Evolutionary conservation across 2,888 invertebrate genomes (phyloP).

Genomic region (Myopa testacea): DNA sequence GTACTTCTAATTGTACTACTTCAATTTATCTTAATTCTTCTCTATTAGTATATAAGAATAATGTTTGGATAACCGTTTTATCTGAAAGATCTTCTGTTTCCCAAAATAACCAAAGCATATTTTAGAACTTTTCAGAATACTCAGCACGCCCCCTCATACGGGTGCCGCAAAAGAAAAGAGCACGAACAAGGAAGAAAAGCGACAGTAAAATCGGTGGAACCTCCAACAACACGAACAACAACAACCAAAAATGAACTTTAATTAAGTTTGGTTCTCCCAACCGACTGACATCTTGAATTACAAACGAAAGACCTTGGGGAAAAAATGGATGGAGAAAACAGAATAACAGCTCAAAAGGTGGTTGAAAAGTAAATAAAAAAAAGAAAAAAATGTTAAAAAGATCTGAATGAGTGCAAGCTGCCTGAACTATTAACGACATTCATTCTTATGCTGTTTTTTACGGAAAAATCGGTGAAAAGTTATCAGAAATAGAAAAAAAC

Average conservation of each 20-base stretch:
- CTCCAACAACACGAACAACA: slow-evolving; percentile 9
- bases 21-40: too few relatives aligned
- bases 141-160: neutral
- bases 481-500: neutral
- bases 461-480: slow-evolving; percentile 23
- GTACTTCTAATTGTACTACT: too few relatives aligned
- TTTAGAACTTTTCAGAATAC: neutral
- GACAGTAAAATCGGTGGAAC: neutral
- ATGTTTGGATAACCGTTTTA: too few relatives aligned
- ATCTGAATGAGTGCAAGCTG: slow-evolving; percentile 30
- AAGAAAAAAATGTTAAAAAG: slow-evolving; percentile 18
- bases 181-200: neutral
- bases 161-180: neutral
- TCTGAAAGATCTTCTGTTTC: too few relatives aligned
- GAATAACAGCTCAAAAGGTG: neutral
- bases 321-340: slow-evolving; percentile 2
- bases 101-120: too few relatives aligned
- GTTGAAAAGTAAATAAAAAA: slow-evolving; percentile 28
- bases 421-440: slow-evolving; percentile 39
- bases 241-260: slow-evolving; percentile 54
- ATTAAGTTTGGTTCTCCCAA: slow-evolving; percentile 64
- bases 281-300: slow-evolving; percentile 65
- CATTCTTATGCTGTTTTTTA: slow-evolving; percentile 28
- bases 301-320: slow-evolving; percentile 52
- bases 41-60: too few relatives aligned